Evolutionary conservation across 2,888 invertebrate species (phyloP).

Genomic region (Hyposoter didymator): DNA sequence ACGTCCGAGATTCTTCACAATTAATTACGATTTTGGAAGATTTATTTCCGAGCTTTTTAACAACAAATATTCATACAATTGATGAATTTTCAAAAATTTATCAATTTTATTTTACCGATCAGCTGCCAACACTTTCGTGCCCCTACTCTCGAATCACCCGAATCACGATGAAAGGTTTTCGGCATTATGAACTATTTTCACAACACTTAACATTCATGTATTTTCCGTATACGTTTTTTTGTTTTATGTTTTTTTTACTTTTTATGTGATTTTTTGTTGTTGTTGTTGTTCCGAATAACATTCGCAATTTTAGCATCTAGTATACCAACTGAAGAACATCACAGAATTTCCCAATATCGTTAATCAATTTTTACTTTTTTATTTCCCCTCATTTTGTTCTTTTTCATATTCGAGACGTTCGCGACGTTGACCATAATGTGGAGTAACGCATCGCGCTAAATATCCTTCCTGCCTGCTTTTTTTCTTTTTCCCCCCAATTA

Average conservation of each 20-base stretch:
- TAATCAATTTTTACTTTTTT: constrained; percentile 77
- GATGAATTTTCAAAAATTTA: background rate
- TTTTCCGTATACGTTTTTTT: constrained; percentile 80
- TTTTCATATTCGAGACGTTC: constrained; percentile 68
- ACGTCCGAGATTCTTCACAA: constrained; percentile 53
- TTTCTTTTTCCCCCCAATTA: background rate
- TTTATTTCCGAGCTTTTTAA: constrained; percentile 17
- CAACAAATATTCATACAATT: constrained; percentile 14
- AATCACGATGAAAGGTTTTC: constrained; percentile 67
- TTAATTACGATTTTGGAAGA: constrained; percentile 50
- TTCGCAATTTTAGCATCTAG: constrained; percentile 76
- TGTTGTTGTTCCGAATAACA: constrained; percentile 73
- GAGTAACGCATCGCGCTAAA: constrained; percentile 64
- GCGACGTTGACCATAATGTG: constrained; percentile 78
- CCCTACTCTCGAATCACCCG: constrained; percentile 46
- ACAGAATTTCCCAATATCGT: constrained; percentile 83
- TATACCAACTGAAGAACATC: constrained; percentile 83
- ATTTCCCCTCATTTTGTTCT: constrained; percentile 59
- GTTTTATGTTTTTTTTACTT: constrained; percentile 62
- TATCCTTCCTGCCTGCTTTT: constrained; percentile 58
- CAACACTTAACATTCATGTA: constrained; percentile 82
- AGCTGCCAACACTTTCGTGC: constrained; percentile 71
- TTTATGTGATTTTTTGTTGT: constrained; percentile 9
- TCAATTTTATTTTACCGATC: constrained; percentile 65
- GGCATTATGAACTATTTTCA: constrained; percentile 72